A percentile compares a stretch with the other conserved stretches of the same genome.
These are phyloP conservation scores for Tetranychus cinnabarinus DNA, from an alignment of 1,140 invertebrate species.

Conservation along the genomic window DNA sequence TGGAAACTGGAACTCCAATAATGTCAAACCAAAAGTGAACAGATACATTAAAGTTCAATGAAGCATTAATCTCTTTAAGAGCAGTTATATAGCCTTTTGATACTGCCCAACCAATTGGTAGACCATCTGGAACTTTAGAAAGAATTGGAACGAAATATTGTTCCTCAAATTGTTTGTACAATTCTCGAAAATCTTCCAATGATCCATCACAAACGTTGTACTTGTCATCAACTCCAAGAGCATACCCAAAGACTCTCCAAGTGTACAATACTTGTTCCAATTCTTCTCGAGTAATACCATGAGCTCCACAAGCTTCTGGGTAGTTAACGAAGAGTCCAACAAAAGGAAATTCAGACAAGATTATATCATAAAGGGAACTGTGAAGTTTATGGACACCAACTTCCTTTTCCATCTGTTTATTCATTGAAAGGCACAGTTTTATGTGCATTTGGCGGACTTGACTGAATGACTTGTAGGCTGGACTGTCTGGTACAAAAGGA, in stretches of 20 bases:
- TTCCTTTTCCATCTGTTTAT: slow-evolving; percentile 18
- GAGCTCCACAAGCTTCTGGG: slow-evolving; percentile 22
- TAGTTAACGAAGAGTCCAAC: slow-evolving; percentile 45
- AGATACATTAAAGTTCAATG: too few relatives aligned
- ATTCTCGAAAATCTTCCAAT: slow-evolving; percentile 20
- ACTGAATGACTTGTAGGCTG: slow-evolving; percentile 22
- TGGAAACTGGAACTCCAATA: too few relatives aligned
- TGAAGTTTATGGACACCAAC: slow-evolving; percentile 10
- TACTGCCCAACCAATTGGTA: too few relatives aligned
- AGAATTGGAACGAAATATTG: background rate
- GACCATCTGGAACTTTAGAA: too few relatives aligned
- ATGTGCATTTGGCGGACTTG: slow-evolving; percentile 25
- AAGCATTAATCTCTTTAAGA: too few relatives aligned
- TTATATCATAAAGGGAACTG: slow-evolving; percentile 50
- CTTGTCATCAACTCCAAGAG: slow-evolving; percentile 58
- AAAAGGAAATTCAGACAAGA: slow-evolving; percentile 39
- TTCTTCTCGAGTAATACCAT: slow-evolving; percentile 26
- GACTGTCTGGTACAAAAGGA: slow-evolving; percentile 24
- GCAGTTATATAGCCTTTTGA: too few relatives aligned
- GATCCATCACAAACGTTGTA: slow-evolving; percentile 31
- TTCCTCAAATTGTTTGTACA: slow-evolving; percentile 20
- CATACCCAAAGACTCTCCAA: slow-evolving; percentile 51
- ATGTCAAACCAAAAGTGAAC: too few relatives aligned
- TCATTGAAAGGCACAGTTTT: slow-evolving; percentile 18
- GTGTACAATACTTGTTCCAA: slow-evolving; percentile 54